phyloP scores from a whole-genome alignment of 2,888 invertebrate genomes.

The Macrophya annulata region DNA sequence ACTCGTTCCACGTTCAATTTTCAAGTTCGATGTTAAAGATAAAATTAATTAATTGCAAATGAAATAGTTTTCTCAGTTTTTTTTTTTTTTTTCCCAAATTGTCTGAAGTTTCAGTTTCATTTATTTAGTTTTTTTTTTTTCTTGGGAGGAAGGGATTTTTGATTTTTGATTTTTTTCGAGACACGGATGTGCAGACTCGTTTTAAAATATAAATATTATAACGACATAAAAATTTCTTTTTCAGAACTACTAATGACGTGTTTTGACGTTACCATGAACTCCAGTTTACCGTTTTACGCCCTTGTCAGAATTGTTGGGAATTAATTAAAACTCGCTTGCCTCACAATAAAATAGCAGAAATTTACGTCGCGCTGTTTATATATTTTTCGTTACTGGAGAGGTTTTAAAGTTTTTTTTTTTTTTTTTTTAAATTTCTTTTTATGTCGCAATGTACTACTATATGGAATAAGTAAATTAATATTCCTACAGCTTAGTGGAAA shows the following conservation, averaged over 20 bases:
- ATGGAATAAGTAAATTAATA: neutral
- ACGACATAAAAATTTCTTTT: neutral
- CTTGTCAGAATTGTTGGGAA: constrained; percentile 28
- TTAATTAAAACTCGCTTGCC: constrained; percentile 44
- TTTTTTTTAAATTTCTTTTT: neutral
- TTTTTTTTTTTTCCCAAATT: neutral
- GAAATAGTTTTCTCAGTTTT: neutral
- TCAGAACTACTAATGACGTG: constrained; percentile 6
- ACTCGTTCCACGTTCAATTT: neutral
- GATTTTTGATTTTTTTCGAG: neutral
- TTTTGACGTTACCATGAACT: constrained; percentile 3
- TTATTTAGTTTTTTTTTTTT: neutral
- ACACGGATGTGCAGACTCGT: neutral
- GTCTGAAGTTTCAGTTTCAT: neutral
- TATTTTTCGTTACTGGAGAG: neutral
- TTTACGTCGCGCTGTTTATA: constrained; percentile 10
- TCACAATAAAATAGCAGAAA: constrained; percentile 13
- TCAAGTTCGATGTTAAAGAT: neutral
- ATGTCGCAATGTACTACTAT: neutral
- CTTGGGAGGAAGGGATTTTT: no score
- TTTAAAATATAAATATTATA: neutral
- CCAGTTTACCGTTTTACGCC: neutral
- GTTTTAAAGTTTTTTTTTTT: neutral
- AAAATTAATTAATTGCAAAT: neutral
- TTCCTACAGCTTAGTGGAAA: no score